Evolutionary conservation across 2,797 vertebrate species (phyloP), one percentile per base, ranked within the genome.

Genomic region (Lindbergichthys nudifrons): DNA sequence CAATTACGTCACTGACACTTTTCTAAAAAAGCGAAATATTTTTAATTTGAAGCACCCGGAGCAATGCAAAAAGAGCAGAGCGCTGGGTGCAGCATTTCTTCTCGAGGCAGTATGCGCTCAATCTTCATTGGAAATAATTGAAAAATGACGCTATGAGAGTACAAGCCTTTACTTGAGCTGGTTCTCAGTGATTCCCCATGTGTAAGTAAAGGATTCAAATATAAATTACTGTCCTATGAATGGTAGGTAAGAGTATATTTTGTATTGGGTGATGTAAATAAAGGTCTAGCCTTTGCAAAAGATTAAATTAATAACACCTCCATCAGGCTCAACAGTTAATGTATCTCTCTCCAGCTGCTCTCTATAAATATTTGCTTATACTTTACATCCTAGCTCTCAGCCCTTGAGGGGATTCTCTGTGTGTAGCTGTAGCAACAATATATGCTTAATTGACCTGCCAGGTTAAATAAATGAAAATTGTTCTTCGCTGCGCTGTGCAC

Each of bases 391-490:
- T 26, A 60, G n/a, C 48, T 59, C 26, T 52, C 10, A 1, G 10
- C 65, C 65, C 39, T 42, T 15, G 0, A 12, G 76, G 54, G 54
- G 18, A 19, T 60, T 66, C 26, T 67, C 54, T 18, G 58, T 52
- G 0, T 0, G 11, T 46, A 57, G 47, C 74, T 81, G 42, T 32
- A 86, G 74, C 70, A 75, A 50, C 66, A 61, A 72, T 70, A 63
- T 26, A 39, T 52, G 69, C 58, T 48, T 70, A 83, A 83, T 81
- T 81, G 79, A 74, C 78, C 80, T 77, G 83, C 71, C 76, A 63
- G 76, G 79, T 83, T 79, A 77, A 79, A 85, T 73, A 65, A 80
- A 84, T 82, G 65, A 74, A 82, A 78, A 76, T 51, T 30, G 65
- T 73, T 83, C 59, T 75, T 65, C 19, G 53, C 71, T 64, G 66